Percentiles rank a stretch among this genome's conserved stretches.
These are phyloP conservation scores for Odobenus rosmarus DNA, from an alignment of 2,113 vertebrate species.

Conservation along the genomic window DNA sequence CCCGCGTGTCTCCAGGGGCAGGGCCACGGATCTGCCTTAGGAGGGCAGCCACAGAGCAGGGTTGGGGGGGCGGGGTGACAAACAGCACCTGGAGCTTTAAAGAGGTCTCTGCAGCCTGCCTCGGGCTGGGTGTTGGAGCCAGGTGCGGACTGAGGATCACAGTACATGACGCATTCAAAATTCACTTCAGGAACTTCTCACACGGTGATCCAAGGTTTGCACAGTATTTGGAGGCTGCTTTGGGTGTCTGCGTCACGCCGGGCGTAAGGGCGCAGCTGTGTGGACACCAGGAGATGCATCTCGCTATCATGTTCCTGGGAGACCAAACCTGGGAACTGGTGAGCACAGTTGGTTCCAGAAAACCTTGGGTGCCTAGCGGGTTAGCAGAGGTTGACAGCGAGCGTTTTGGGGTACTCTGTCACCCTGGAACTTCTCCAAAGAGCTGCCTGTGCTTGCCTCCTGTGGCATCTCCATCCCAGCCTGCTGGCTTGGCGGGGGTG, in stretches of 20 bases:
- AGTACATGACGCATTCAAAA: neutral
- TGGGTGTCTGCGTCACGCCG: fast-evolving
- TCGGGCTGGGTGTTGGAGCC: fast-evolving
- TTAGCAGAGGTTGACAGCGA: neutral
- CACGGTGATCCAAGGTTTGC: neutral
- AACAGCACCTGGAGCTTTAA: fast-evolving
- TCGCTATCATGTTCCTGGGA: neutral
- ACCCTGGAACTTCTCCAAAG: neutral
- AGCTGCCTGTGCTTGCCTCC: neutral
- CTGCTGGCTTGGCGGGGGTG: neutral
- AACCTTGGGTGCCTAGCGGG: neutral
- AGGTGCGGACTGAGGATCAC: neutral
- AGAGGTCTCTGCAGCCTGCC: neutral
- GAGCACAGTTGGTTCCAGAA: neutral
- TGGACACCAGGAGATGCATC: neutral
- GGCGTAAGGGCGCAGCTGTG: fast-evolving
- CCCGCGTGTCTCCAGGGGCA: no score
- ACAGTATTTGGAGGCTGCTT: neutral
- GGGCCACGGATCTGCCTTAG: no score
- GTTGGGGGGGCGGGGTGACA: no score
- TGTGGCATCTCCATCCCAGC: neutral
- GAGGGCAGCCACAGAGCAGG: no score
- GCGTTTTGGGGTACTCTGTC: fast-evolving
- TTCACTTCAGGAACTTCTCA: neutral
- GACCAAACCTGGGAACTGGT: neutral